Evolutionary conservation across 2,113 vertebrate species (phyloP).

Genomic region (Egretta garzetta): DNA sequence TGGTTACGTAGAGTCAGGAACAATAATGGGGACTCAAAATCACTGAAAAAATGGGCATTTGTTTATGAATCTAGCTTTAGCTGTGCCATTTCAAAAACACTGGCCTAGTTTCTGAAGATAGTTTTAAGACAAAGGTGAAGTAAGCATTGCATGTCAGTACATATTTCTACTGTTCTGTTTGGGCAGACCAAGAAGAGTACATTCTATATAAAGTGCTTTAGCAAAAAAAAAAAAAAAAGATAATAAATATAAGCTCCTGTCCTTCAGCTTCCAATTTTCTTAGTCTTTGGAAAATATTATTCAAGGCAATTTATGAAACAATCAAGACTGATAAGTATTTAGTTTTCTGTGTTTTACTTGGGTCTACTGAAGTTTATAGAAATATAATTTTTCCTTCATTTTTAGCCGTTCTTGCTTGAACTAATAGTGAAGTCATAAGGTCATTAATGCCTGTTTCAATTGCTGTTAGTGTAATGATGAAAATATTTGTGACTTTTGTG

Average conservation of each 20-base stretch:
- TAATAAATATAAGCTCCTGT: neutral
- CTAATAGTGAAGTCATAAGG: neutral
- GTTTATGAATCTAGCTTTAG: neutral
- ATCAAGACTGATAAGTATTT: neutral
- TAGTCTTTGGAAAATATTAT: neutral
- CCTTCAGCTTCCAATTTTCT: neutral
- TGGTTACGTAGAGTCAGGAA: neutral
- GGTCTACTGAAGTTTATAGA: neutral
- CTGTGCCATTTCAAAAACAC: neutral
- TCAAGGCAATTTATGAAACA: neutral
- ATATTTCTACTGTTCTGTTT: neutral
- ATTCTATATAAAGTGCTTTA: neutral
- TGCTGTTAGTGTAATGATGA: neutral
- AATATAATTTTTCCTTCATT: neutral
- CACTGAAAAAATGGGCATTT: neutral
- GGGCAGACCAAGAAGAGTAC: neutral
- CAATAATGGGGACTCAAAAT: neutral
- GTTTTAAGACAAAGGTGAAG: neutral
- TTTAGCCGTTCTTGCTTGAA: constrained; percentile 29
- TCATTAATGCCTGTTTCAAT: neutral
- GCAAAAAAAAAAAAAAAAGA: neutral
- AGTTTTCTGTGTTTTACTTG: neutral
- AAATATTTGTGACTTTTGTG: neutral
- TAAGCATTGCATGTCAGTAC: neutral
- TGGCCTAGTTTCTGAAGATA: neutral